Conservation (phyloP, 2,888 invertebrate species). For the Orthosia gothica region DNA sequence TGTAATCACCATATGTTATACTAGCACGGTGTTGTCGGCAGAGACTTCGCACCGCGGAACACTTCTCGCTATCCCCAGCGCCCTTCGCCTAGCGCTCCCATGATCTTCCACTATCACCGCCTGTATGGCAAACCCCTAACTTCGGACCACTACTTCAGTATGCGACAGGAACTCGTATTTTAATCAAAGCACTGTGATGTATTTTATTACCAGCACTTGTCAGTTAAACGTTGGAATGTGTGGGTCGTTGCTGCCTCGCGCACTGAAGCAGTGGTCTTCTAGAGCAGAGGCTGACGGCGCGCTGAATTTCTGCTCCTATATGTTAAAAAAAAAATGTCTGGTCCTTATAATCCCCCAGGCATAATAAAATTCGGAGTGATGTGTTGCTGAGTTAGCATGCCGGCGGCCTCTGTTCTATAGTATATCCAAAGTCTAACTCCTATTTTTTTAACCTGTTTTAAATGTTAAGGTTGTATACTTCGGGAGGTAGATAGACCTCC, state of each 20-base stretch:
- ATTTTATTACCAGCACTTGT: constrained; percentile 63
- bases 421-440: constrained; percentile 91
- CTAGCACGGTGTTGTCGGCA: constrained; percentile 63
- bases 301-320: constrained; percentile 40
- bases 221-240: constrained; percentile 52
- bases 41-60: constrained; percentile 68
- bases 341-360: constrained; percentile 22
- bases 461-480: constrained; percentile 89
- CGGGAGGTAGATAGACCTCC: constrained; percentile 79
- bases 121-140: constrained; percentile 83
- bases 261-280: constrained; percentile 79
- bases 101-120: constrained; percentile 88
- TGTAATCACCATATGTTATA: constrained; percentile 55
- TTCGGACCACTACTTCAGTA: constrained; percentile 79
- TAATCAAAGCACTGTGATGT: constrained; percentile 66
- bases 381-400: constrained; percentile 50
- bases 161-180: constrained; percentile 72
- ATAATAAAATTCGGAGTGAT: constrained; percentile 17
- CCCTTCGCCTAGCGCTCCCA: constrained; percentile 87
- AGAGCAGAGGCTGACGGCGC: constrained; percentile 72
- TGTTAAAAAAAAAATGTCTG: constrained; percentile 28
- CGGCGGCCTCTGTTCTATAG: constrained; percentile 76
- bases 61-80: constrained; percentile 81
- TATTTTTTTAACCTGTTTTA: constrained; percentile 91
- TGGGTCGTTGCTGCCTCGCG: constrained; percentile 70